A percentile compares a stretch with the other conserved stretches of the same genome.
Evolutionary conservation across 2,888 invertebrate species (phyloP).

Genomic region (Andrena fulva): DNA sequence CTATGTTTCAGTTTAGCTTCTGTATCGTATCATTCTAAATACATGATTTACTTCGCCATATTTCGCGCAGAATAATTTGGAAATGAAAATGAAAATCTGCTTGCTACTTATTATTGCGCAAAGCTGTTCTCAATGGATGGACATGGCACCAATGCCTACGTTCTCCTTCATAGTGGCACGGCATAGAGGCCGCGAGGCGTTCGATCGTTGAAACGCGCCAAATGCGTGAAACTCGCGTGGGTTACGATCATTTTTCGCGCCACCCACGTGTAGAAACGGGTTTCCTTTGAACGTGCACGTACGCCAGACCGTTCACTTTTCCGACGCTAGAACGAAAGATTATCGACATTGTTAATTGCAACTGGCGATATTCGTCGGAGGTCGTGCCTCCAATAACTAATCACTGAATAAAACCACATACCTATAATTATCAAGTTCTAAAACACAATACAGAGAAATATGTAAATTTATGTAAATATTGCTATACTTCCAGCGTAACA

Average conservation of each 20-base stretch:
- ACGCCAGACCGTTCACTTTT: slow-evolving; percentile 70
- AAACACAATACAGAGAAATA: too few species aligned
- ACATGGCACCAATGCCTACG: slow-evolving; percentile 8
- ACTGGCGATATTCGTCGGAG: background rate
- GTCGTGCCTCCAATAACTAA: background rate
- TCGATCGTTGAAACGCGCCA: slow-evolving; percentile 69
- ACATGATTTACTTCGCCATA: background rate
- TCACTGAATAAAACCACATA: too few species aligned
- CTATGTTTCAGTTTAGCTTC: too few species aligned
- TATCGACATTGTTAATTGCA: slow-evolving; percentile 45
- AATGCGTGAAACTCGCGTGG: slow-evolving; percentile 78
- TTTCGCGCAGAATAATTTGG: background rate
- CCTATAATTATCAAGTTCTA: too few species aligned
- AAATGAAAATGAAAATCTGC: background rate
- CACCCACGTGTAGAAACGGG: slow-evolving; percentile 74
- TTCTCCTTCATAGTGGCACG: slow-evolving; percentile 15
- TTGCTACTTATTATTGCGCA: background rate
- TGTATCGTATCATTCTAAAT: background rate
- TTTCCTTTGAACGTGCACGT: slow-evolving; percentile 45
- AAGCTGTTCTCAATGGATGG: background rate
- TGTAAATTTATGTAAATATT: too few species aligned
- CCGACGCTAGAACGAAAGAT: slow-evolving; percentile 36
- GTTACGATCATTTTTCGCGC: slow-evolving; percentile 71
- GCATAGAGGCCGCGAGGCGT: slow-evolving; percentile 32
- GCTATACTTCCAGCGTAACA: too few species aligned